Percentiles rank a stretch among this genome's conserved stretches.
These are phyloP conservation scores for Onychomys torridus DNA, from an alignment of 2,797 vertebrate genomes.

Conservation along the genomic window DNA sequence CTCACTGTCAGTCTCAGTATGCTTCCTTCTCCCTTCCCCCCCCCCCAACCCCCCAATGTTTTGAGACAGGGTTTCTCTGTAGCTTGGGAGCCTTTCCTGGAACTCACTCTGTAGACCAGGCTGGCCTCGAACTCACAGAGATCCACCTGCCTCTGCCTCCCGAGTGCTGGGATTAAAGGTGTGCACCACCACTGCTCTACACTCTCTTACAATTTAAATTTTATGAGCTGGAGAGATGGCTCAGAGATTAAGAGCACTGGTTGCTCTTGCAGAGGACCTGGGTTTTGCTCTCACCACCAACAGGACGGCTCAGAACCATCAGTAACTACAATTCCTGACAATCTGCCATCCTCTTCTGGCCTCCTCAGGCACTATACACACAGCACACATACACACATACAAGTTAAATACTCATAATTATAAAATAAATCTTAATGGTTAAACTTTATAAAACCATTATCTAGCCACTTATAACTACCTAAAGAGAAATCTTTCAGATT, in stretches of 20 bases:
- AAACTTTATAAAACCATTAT: slow-evolving; percentile 46
- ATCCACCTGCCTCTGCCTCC: background rate
- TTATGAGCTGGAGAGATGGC: background rate
- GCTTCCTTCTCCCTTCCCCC: background rate
- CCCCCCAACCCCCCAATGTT: no score
- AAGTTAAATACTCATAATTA: background rate
- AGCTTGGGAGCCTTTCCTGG: background rate
- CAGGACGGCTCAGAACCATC: background rate
- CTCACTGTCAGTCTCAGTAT: background rate
- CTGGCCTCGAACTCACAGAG: background rate
- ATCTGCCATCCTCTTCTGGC: background rate
- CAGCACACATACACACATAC: background rate
- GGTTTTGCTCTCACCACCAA: background rate
- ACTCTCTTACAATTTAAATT: slow-evolving; percentile 23
- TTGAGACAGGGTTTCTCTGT: background rate
- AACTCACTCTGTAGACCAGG: background rate
- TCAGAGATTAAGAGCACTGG: background rate
- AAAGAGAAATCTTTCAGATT: slow-evolving; percentile 24
- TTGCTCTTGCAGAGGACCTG: background rate
- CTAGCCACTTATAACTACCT: background rate
- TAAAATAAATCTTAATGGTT: background rate
- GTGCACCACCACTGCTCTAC: background rate
- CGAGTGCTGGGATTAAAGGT: background rate
- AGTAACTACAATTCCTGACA: background rate
- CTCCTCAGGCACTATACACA: background rate